phyloP scores from a whole-genome alignment of 2,888 invertebrate genomes.

The Pandemis corylana region DNA sequence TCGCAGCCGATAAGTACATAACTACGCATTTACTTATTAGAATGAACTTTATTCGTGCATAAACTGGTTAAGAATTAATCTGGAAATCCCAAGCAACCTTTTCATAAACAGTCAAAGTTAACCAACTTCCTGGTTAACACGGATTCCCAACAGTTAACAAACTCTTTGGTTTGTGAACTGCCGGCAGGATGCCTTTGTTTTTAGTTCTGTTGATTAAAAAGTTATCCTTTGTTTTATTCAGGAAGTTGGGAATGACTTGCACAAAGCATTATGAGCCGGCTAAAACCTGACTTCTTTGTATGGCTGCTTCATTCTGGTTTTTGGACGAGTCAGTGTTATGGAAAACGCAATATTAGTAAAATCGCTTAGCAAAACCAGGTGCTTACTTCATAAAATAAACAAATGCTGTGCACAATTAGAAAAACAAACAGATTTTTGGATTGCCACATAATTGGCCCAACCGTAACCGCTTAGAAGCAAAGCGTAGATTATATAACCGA shows the following conservation, averaged over 20 bases:
- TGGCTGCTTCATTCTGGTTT: too few relatives aligned
- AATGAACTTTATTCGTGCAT: background rate
- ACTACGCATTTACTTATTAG: background rate
- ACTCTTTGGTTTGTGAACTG: conserved; percentile 15
- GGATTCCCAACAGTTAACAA: background rate
- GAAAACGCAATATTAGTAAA: too few relatives aligned
- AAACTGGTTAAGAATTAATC: background rate
- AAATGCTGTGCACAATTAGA: too few relatives aligned
- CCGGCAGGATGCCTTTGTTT: conserved; percentile 1
- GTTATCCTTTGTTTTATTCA: conserved; percentile 4
- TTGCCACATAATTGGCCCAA: too few relatives aligned
- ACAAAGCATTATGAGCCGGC: background rate
- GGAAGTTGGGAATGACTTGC: background rate
- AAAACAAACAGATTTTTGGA: too few relatives aligned
- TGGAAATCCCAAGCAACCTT: background rate
- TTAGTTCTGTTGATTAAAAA: background rate
- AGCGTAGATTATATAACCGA: too few relatives aligned
- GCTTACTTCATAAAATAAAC: too few relatives aligned
- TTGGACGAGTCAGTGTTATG: background rate
- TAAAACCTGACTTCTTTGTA: too few relatives aligned
- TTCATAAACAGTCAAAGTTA: background rate
- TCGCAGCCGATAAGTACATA: background rate
- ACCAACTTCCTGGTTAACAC: conserved; percentile 2
- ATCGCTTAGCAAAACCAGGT: too few relatives aligned
- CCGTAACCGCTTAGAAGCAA: too few relatives aligned